Conservation (phyloP, 2,797 vertebrate genomes). For the Semaprochilodus insignis region DNA sequence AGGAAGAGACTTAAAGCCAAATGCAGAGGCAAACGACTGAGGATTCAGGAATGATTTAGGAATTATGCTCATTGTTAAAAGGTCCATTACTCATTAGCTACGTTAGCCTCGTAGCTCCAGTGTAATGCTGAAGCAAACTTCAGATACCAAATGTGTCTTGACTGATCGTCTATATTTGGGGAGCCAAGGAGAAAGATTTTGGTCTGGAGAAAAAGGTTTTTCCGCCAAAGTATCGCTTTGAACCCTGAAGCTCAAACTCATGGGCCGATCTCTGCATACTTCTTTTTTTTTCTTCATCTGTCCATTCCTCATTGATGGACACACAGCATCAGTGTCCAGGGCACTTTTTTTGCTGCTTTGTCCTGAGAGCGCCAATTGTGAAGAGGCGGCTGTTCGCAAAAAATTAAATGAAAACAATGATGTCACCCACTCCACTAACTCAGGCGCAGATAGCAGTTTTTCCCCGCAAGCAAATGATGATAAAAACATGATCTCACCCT, state of each 20-base stretch:
- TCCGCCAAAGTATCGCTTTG: background rate
- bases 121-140: background rate
- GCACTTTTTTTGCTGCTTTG: background rate
- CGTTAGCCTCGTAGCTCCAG: background rate
- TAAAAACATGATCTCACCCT: conserved; percentile 83
- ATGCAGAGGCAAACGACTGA: too few species aligned
- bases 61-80: background rate
- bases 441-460: conserved; percentile 79
- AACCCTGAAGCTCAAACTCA: background rate
- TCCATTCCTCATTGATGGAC: conserved; percentile 9
- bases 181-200: too few species aligned
- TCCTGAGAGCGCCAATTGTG: background rate
- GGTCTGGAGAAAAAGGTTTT: background rate
- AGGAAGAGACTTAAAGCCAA: background rate
- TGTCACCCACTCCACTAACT: conserved; percentile 79
- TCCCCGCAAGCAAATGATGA: conserved; percentile 78
- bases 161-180: background rate
- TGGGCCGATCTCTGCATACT: conserved; percentile 9
- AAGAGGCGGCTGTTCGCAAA: conserved; percentile 68
- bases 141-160: background rate
- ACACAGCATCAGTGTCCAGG: conserved; percentile 1
- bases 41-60: too few species aligned
- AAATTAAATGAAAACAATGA: conserved; percentile 86
- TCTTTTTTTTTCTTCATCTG: conserved; percentile 13
- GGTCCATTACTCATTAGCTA: background rate